Conservation (phyloP, 2,888 invertebrate genomes). For the Campoplex nolae region DNA sequence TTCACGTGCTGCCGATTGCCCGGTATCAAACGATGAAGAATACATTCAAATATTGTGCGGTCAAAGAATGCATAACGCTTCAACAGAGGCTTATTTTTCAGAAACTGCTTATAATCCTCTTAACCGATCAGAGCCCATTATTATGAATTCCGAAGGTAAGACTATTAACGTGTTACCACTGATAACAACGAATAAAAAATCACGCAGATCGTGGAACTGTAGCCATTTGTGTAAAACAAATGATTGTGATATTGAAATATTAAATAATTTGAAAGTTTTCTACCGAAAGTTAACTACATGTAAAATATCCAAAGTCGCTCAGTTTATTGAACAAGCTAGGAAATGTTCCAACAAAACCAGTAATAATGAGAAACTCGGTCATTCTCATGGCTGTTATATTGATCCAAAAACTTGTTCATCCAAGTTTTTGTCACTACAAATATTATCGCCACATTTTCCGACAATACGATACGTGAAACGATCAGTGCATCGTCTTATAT, state of each 20-base stretch:
- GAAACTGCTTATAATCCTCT: conserved; percentile 21
- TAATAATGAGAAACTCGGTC: conserved; percentile 4
- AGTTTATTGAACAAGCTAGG: conserved; percentile 24
- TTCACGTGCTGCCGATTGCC: conserved; percentile 8
- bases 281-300: neutral
- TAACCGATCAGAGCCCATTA: conserved; percentile 12
- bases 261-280: conserved; percentile 25
- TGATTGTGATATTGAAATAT: neutral
- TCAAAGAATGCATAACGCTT: conserved; percentile 18
- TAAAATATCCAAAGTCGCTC: neutral
- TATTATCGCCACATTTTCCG: neutral
- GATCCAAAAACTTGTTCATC: conserved; percentile 17
- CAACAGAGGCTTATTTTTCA: conserved; percentile 16
- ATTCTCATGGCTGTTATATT: conserved; percentile 13
- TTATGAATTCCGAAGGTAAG: conserved; percentile 37
- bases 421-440: conserved; percentile 1
- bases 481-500: conserved; percentile 36
- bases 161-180: conserved; percentile 38
- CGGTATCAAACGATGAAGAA: neutral
- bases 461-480: conserved; percentile 41
- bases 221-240: conserved; percentile 27
- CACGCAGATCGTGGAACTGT: conserved; percentile 23
- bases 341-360: conserved; percentile 8
- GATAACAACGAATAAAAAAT: conserved; percentile 19
- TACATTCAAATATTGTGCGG: conserved; percentile 19